Conservation (phyloP, 1,140 invertebrate genomes). For the Atopsyche davidsoni region DNA sequence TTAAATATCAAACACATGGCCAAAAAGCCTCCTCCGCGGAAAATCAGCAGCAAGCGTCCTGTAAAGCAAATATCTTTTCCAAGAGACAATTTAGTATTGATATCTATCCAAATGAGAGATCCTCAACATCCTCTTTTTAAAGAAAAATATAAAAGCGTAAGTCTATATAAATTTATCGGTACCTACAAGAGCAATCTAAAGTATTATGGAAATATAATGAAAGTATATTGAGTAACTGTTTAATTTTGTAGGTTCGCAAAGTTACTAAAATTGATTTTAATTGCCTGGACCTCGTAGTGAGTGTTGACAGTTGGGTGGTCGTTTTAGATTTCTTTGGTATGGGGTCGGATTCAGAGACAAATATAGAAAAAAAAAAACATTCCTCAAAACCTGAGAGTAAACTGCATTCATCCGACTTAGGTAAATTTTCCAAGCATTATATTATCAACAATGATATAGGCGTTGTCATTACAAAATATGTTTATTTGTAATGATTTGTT, state of each 20-base stretch:
- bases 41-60: slow-evolving; percentile 2
- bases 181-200: not conserved
- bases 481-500: not conserved
- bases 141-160: slow-evolving; percentile 38
- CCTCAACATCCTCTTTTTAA: slow-evolving; percentile 37
- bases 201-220: not conserved
- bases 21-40: slow-evolving; percentile 7
- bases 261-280: slow-evolving; percentile 77
- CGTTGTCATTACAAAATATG: not conserved
- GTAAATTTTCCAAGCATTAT: slow-evolving; percentile 5
- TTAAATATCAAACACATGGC: slow-evolving; percentile 50
- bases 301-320: slow-evolving; percentile 89
- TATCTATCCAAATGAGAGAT: slow-evolving; percentile 47
- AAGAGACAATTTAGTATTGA: slow-evolving; percentile 53
- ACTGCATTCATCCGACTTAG: slow-evolving; percentile 6
- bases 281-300: slow-evolving; percentile 82
- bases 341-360: slow-evolving; percentile 45
- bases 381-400: slow-evolving; percentile 26
- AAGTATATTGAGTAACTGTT: not conserved
- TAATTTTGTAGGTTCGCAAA: slow-evolving; percentile 35
- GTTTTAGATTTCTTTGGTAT: slow-evolving; percentile 87
- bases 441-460: not conserved
- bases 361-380: slow-evolving; percentile 24
- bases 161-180: slow-evolving; percentile 3
- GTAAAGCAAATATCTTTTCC: slow-evolving; percentile 30